phyloP scores from a whole-genome alignment of 2,888 invertebrate genomes.

The Sicus ferrugineus region DNA sequence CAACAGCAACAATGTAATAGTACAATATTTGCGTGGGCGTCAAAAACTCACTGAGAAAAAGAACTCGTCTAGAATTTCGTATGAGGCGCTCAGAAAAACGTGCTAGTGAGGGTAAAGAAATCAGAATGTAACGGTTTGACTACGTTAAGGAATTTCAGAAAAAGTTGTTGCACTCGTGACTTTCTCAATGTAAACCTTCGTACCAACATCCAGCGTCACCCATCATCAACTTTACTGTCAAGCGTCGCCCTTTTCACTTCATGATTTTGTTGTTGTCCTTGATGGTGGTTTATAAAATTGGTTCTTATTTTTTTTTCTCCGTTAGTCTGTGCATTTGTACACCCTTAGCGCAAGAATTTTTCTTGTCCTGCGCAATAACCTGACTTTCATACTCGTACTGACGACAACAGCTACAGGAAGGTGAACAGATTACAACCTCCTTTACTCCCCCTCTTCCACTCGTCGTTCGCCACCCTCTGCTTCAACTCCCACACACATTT shows the following conservation, averaged over 20 bases:
- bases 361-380: conserved; percentile 22
- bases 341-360: not conserved
- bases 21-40: conserved; percentile 58
- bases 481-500: too few species aligned
- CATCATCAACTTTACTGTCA: too few species aligned
- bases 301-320: not conserved
- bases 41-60: conserved; percentile 55
- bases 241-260: too few species aligned
- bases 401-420: not conserved
- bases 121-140: not conserved
- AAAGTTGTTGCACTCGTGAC: too few species aligned
- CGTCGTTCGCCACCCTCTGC: not conserved
- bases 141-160: too few species aligned
- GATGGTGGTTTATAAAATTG: not conserved
- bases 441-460: not conserved
- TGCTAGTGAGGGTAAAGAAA: not conserved
- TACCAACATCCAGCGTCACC: too few species aligned
- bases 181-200: too few species aligned
- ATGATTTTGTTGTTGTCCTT: not conserved
- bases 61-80: conserved; percentile 58
- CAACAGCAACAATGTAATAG: not conserved
- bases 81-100: conserved; percentile 51
- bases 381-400: not conserved
- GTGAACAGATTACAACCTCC: not conserved
- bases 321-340: not conserved